These are phyloP conservation scores for Parapsyche elsis DNA, from an alignment of 1,140 invertebrate genomes.

Conservation along the genomic window DNA sequence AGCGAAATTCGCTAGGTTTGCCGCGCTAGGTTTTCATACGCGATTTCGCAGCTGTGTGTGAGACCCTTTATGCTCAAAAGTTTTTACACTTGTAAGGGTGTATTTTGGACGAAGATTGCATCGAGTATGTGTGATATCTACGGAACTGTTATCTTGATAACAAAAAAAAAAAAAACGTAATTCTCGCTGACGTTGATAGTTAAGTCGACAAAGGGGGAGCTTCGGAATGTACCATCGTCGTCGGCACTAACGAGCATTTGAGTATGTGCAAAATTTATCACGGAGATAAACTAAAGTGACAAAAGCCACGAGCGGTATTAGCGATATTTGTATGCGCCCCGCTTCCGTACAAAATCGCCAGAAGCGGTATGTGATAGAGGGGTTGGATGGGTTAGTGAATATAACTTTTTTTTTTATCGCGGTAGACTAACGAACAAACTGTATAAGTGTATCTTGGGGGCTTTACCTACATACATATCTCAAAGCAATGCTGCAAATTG, in stretches of 20 bases:
- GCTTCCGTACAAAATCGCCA: background rate
- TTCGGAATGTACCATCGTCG: background rate
- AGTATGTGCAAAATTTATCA: constrained; percentile 30
- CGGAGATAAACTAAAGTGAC: constrained; percentile 19
- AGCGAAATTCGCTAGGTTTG: too few species aligned
- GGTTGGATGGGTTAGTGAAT: background rate
- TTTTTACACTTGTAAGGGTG: too few species aligned
- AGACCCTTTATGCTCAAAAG: too few species aligned
- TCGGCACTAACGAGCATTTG: constrained; percentile 11
- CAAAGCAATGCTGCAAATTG: constrained; percentile 34
- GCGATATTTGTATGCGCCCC: background rate
- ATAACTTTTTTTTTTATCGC: too few species aligned
- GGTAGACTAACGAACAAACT: too few species aligned
- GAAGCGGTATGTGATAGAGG: background rate
- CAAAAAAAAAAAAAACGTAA: constrained; percentile 3
- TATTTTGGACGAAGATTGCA: too few species aligned
- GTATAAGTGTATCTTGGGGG: too few species aligned
- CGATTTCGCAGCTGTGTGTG: too few species aligned
- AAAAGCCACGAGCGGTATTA: background rate
- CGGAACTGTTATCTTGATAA: too few species aligned
- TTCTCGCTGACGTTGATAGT: background rate
- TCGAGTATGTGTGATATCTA: too few species aligned
- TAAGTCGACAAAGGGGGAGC: background rate
- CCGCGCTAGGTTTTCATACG: too few species aligned
- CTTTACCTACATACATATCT: too few species aligned